Evolutionary conservation across 2,113 vertebrate genomes (phyloP).

Genomic region (Otis tarda): DNA sequence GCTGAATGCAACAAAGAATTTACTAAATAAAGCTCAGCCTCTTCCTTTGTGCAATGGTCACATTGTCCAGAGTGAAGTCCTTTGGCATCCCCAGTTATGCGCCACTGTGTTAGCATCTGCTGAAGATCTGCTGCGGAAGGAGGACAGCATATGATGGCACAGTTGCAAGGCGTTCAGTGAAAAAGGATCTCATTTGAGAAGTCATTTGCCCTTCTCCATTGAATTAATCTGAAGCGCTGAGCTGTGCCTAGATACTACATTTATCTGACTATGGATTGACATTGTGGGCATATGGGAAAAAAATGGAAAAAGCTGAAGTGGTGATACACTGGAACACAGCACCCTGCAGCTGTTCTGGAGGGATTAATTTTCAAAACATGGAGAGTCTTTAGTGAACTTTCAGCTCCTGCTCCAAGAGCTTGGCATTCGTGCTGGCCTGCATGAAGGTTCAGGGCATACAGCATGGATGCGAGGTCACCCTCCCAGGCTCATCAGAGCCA

Average conservation of each 20-base stretch:
- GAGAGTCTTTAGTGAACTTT: neutral
- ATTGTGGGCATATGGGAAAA: neutral
- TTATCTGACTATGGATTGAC: neutral
- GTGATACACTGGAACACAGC: neutral
- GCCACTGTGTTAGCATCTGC: neutral
- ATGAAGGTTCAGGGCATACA: neutral
- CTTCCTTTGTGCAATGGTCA: neutral
- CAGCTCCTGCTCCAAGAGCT: neutral
- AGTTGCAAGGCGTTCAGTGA: neutral
- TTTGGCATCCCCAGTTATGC: neutral
- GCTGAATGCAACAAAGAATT: neutral
- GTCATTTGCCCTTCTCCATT: neutral
- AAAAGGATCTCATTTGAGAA: constrained; percentile 5
- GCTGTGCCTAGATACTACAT: neutral
- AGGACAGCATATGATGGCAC: neutral
- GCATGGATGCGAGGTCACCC: neutral
- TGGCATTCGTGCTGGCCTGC: neutral
- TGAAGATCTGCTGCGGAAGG: neutral
- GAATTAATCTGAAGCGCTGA: neutral
- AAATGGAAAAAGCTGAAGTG: neutral
- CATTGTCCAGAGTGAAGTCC: neutral
- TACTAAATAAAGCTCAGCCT: neutral
- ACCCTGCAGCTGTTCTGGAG: constrained; percentile 11
- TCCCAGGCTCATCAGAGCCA: neutral
- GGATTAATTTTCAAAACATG: neutral